Base-by-base conservation (phyloP, 2,888 invertebrate species). In the Rotaria socialis region DNA sequence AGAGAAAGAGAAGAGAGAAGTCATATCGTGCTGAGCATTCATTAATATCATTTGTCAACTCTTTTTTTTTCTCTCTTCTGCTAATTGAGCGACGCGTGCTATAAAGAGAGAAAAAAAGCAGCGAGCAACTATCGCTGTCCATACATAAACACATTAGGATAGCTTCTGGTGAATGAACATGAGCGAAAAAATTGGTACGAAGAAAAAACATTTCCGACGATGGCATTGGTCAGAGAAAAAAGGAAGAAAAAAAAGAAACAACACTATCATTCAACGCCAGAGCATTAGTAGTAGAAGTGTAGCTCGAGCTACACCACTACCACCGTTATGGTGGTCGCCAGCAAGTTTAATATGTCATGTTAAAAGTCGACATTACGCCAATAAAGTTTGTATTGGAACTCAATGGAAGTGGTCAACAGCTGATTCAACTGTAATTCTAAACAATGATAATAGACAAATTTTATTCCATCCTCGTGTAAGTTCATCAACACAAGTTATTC, bases 21-120 rank as follows among this genome's bases (percentile, higher is more conserved):
- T 67, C 67, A 35, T 67, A 67, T 11, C 35, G 67, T 67, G 35
- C 67, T 67, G 35, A 67, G 67, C 67, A 16, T 67, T 67, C 67
- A 67, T 67, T 67, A 67, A 67, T 67, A 67, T 43, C 75, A 80
- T 80, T 80, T 80, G 75, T 80, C 75, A 80, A 80, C 75, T 80
- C 41, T 11, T 11, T 24, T 80, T 74, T 74, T 74, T 74, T 10
- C 19, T 47, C 41, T 19, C 16, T 47, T 80, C 75, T 47, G 75
- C 41, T 80, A 43, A n/a, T 43, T 80, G 75, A 43, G 41, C 75
- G 27, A 67, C n/a, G 67, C 27, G 67, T 27, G 67, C 27, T 16
- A 67, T 27, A 0, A n/a, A n/a, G 35, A 67, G 35, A 16, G 14
- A 27, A 67, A 67, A 67, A 67, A 16, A 67, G 14, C 52, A 52